Evolutionary conservation across 2,888 invertebrate species (phyloP).

Genomic region (Himalopsyche kuldschensis): DNA sequence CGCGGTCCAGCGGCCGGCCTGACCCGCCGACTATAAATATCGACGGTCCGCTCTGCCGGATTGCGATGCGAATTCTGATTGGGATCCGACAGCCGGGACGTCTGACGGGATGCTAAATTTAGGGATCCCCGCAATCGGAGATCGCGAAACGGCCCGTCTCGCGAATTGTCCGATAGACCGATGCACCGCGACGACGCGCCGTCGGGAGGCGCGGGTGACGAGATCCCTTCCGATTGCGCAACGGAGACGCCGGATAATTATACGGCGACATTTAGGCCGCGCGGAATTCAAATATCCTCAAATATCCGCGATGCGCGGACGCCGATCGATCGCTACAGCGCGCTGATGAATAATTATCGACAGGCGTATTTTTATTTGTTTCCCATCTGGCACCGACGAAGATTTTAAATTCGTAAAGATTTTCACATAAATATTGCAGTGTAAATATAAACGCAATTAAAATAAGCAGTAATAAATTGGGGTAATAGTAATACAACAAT

Average conservation of each 20-base stretch:
- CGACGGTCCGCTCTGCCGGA: slow-evolving; percentile 34
- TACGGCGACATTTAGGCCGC: neutral
- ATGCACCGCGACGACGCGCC: neutral
- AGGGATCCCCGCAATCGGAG: neutral
- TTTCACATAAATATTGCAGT: too few species aligned
- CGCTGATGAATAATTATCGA: neutral
- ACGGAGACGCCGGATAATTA: neutral
- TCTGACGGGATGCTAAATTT: neutral
- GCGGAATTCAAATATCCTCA: neutral
- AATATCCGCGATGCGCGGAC: neutral
- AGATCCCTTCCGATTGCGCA: neutral
- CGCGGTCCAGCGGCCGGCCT: neutral
- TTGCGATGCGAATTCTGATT: slow-evolving; percentile 4
- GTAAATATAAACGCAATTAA: too few species aligned
- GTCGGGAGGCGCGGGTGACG: slow-evolving; percentile 10
- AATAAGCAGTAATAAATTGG: too few species aligned
- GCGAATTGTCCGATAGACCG: neutral
- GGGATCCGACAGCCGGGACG: neutral
- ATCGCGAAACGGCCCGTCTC: neutral
- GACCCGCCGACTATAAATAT: slow-evolving; percentile 39
- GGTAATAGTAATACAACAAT: neutral
- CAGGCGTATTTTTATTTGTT: too few species aligned
- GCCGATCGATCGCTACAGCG: neutral
- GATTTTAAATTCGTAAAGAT: too few species aligned
- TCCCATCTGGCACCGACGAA: too few species aligned